Base-by-base conservation (phyloP, 2,113 vertebrate genomes). In the Prunella himalayana region DNA sequence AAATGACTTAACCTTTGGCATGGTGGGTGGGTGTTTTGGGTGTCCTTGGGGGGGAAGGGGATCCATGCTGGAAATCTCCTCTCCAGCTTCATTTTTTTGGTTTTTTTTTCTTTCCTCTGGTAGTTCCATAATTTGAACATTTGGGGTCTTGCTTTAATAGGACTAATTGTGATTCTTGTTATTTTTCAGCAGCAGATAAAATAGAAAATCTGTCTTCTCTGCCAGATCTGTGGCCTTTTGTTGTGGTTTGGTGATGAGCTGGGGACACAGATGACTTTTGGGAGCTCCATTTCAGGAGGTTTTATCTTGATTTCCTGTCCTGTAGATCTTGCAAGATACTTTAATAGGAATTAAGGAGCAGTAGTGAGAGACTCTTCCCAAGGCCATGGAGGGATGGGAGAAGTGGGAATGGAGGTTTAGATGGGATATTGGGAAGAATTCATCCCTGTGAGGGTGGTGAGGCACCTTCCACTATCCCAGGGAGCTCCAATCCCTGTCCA, bases 1-100 rank as follows among this genome's bases (percentile, higher is more conserved):
- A 98, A 99, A 98, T 98, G 98, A 98, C 98, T 99, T 99, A 98
- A 99, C 99, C 99, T 98, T 98, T 98, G 98, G 97, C 98, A 90
- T 94, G 97, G 97, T 98, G 98, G 98, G 98, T 98, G 98, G 98
- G 98, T 98, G 97, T 79, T 97, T 89, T 47, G 91, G n/a, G 79
- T 41, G 83, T 66, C 30, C 85, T 82, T 53, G 71, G 86, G 75
- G 85, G 81, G 90, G 73, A 91, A 73, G 86, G 95, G 42, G 56
- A 41, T 57, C 71, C 77, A 7, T 66, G 81, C 86, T 96, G 92
- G 45, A 94, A 96, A 95, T 81, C 94, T 92, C 71, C 64, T 88
- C 92, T 94, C 92, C 76, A 88, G 91, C 83, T 86, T 88, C 28
- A 11, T 10, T 64, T 84, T 15, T 54, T 53, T 4, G 25, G 31